Evolutionary conservation across 2,113 vertebrate species (phyloP).

Genomic region (Ceratotherium simum): DNA sequence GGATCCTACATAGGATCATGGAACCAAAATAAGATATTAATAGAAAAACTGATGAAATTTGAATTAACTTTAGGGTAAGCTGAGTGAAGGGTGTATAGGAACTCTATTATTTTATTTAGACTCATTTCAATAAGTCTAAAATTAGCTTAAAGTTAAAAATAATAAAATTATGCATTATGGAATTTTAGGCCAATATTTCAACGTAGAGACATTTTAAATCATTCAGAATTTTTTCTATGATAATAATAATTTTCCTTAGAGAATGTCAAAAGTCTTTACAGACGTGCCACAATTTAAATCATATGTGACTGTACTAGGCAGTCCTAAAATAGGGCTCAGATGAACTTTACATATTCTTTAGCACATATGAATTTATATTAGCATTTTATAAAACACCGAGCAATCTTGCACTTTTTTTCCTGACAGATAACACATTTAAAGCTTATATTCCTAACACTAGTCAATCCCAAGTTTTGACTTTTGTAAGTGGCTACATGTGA

Average conservation of each 20-base stretch:
- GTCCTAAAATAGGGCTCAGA: neutral
- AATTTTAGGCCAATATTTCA: neutral
- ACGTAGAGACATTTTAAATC: neutral
- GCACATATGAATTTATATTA: neutral
- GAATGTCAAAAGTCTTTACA: neutral
- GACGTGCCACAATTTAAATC: neutral
- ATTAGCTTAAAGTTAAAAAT: neutral
- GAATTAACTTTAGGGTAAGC: neutral
- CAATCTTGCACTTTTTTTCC: neutral
- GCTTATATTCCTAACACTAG: neutral
- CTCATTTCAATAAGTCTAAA: neutral
- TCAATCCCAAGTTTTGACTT: neutral
- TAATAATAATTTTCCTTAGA: neutral
- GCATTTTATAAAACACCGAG: neutral
- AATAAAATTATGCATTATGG: neutral
- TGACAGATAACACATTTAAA: neutral
- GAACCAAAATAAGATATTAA: conserved; percentile 4
- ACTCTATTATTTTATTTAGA: neutral
- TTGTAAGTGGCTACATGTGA: neutral
- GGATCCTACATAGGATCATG: neutral
- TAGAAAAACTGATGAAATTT: neutral
- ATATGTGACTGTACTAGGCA: neutral
- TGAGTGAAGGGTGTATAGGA: neutral
- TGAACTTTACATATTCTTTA: neutral
- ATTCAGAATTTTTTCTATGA: neutral